Conservation (phyloP, 2,113 vertebrate genomes). For the Chamaea fasciata region DNA sequence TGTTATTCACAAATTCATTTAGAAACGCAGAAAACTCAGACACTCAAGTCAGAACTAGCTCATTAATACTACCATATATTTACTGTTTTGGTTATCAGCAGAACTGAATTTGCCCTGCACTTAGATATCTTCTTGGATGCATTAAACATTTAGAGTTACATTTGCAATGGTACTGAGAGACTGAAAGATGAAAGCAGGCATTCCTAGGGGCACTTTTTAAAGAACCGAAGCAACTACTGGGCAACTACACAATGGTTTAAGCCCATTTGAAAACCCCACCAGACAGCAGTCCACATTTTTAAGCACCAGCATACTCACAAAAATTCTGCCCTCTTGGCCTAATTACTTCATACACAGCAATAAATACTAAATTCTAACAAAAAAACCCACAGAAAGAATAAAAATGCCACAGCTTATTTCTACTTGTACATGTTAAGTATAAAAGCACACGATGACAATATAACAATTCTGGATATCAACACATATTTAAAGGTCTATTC, state of each 20-base stretch:
- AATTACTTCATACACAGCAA: neutral
- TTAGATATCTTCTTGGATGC: neutral
- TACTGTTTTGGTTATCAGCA: neutral
- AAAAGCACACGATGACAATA: neutral
- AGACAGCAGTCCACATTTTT: neutral
- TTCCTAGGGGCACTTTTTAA: neutral
- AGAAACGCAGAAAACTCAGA: neutral
- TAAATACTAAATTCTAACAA: neutral
- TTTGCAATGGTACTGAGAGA: neutral
- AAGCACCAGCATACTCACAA: neutral
- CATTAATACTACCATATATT: neutral
- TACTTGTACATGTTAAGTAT: neutral
- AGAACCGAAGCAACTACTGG: neutral
- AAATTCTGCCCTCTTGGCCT: neutral
- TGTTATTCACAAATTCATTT: neutral
- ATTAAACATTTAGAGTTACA: neutral
- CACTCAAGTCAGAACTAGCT: neutral
- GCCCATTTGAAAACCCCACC: neutral
- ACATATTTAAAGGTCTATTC: neutral
- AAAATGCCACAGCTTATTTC: neutral
- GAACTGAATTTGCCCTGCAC: neutral
- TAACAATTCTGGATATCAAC: neutral
- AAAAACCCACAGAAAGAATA: neutral
- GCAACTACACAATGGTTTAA: neutral
- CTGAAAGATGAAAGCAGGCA: neutral